Conservation (phyloP, 1,140 invertebrate species). For the Drosophila fuyamai region DNA sequence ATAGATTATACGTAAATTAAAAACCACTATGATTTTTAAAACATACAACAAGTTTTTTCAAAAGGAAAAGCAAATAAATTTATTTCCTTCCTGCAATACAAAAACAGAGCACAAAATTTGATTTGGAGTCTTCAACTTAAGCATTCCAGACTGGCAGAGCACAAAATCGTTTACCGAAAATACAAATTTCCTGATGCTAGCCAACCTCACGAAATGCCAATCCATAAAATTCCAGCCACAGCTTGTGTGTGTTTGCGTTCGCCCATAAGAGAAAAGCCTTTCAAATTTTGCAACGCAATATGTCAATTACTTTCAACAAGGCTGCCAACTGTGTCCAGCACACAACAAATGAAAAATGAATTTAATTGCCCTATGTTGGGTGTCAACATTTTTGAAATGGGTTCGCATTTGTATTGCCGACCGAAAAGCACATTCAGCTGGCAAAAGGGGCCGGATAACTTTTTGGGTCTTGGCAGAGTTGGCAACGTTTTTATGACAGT, state of each 20-base stretch:
- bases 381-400: slow-evolving; percentile 83
- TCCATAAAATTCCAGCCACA: slow-evolving; percentile 5
- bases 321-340: slow-evolving; percentile 70
- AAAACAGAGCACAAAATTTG: background rate
- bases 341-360: slow-evolving; percentile 77
- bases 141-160: background rate
- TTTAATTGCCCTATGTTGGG: slow-evolving; percentile 82
- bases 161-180: slow-evolving; percentile 10
- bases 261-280: slow-evolving; percentile 49
- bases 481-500: slow-evolving; percentile 80
- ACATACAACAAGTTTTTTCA: background rate
- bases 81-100: background rate
- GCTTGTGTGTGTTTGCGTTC: background rate
- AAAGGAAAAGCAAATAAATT: background rate
- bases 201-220: background rate
- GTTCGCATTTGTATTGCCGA: slow-evolving; percentile 58
- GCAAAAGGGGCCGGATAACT: slow-evolving; percentile 17
- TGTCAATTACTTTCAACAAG: slow-evolving; percentile 79
- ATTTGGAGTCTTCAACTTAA: slow-evolving; percentile 4
- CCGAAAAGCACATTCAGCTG: slow-evolving; percentile 38
- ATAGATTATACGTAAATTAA: too few species aligned
- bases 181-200: slow-evolving; percentile 16
- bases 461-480: slow-evolving; percentile 24
- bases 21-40: background rate
- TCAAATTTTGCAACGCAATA: slow-evolving; percentile 76